These are phyloP conservation scores for Pithys albifrons DNA, from an alignment of 2,113 vertebrate species.

Conservation along the genomic window DNA sequence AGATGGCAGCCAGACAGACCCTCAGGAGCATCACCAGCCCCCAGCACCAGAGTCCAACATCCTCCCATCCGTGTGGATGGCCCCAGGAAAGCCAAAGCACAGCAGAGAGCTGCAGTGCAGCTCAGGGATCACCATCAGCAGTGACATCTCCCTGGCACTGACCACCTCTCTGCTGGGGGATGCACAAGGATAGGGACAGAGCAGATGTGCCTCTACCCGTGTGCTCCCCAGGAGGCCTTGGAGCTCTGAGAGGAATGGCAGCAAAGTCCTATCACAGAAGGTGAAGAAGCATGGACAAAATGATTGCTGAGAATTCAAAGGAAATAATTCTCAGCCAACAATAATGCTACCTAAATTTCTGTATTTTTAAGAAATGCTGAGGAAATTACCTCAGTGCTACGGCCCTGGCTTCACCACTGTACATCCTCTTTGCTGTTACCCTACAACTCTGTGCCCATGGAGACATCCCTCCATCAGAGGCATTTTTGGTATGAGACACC, in stretches of 20 bases:
- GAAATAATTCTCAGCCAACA: background rate
- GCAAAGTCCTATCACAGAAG: background rate
- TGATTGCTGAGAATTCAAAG: background rate
- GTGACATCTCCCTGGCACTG: background rate
- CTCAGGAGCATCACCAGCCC: background rate
- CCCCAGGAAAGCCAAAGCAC: background rate
- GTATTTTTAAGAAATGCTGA: background rate
- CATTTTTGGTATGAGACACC: background rate
- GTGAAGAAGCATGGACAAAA: background rate
- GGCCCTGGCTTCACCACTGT: background rate
- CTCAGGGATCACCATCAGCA: background rate
- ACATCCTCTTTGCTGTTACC: background rate
- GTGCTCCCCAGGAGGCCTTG: accelerated
- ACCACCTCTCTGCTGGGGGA: background rate
- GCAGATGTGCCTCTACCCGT: background rate
- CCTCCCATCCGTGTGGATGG: background rate
- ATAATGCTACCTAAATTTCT: background rate
- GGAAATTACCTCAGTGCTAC: background rate
- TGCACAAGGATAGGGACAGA: background rate
- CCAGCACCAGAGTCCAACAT: background rate
- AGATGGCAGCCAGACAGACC: background rate
- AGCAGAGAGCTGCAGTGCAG: background rate
- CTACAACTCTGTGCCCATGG: background rate
- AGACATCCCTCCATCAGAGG: background rate
- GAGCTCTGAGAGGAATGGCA: background rate